A percentile compares a stretch with the other conserved stretches of the same genome.
These are phyloP conservation scores for Actias luna DNA, from an alignment of 2,888 invertebrate genomes.

Conservation along the genomic window DNA sequence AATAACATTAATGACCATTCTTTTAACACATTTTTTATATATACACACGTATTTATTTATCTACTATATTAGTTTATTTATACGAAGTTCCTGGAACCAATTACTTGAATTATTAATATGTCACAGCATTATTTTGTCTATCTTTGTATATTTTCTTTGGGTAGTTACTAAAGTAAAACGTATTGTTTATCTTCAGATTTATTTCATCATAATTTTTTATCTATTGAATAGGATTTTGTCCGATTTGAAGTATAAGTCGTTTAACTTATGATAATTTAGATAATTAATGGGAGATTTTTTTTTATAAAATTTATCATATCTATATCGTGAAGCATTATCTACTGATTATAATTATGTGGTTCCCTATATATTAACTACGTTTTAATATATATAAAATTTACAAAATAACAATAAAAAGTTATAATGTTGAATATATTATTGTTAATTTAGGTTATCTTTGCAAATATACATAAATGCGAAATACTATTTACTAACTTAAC, in stretches of 20 bases:
- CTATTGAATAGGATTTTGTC: background rate
- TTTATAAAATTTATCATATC: too few relatives aligned
- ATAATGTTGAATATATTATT: background rate
- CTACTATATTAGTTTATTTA: too few relatives aligned
- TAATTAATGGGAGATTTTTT: background rate
- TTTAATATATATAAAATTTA: background rate
- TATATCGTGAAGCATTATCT: too few relatives aligned
- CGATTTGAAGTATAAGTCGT: too few relatives aligned
- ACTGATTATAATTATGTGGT: too few relatives aligned
- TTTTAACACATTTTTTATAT: background rate
- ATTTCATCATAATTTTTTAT: background rate
- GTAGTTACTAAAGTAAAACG: background rate
- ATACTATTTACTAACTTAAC: too few relatives aligned
- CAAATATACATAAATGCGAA: too few relatives aligned
- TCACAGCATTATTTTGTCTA: background rate
- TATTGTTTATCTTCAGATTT: background rate
- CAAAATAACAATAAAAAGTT: background rate
- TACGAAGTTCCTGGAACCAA: background rate
- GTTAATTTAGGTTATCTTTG: background rate
- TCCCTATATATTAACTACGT: background rate
- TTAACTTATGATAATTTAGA: background rate
- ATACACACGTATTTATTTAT: too few relatives aligned
- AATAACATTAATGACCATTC: background rate
- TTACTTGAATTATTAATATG: background rate
- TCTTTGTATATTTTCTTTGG: background rate